Evolutionary conservation across 2,113 vertebrate genomes (phyloP).

Genomic region (Chlamydotis undulata): DNA sequence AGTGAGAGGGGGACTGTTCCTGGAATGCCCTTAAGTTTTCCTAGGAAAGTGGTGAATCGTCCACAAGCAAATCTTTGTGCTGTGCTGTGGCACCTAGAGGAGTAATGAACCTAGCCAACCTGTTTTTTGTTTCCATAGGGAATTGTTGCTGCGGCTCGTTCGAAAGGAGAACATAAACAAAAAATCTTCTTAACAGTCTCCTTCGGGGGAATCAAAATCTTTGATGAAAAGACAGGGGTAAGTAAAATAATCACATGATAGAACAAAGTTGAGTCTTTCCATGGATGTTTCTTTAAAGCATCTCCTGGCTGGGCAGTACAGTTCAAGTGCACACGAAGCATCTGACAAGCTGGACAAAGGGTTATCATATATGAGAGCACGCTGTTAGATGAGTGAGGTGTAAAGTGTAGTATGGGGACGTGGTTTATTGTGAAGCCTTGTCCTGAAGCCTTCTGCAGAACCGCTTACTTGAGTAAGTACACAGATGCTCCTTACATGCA

Average conservation of each 20-base stretch:
- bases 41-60: background rate
- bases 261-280: background rate
- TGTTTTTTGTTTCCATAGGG: constrained; percentile 81
- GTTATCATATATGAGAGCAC: constrained; percentile 46
- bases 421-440: background rate
- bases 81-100: background rate
- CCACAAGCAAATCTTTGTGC: background rate
- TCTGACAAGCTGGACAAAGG: constrained; percentile 31
- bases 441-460: background rate
- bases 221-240: constrained; percentile 98
- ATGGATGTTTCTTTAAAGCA: constrained; percentile 12
- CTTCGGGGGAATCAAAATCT: constrained; percentile 99
- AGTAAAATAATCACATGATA: constrained; percentile 65
- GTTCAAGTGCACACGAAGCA: constrained; percentile 6
- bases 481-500: background rate
- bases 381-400: background rate
- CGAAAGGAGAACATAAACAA: constrained; percentile 98
- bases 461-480: background rate
- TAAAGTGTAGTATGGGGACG: background rate
- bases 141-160: constrained; percentile 90
- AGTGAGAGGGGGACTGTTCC: background rate
- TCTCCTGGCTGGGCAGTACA: constrained; percentile 5
- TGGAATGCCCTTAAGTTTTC: background rate
- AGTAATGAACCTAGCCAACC: background rate
- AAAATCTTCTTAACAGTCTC: constrained; percentile 97